Evolutionary conservation across 2,888 invertebrate genomes (phyloP), one percentile per base, ranked within the genome.

Genomic region (Drosophila stalkeri): DNA sequence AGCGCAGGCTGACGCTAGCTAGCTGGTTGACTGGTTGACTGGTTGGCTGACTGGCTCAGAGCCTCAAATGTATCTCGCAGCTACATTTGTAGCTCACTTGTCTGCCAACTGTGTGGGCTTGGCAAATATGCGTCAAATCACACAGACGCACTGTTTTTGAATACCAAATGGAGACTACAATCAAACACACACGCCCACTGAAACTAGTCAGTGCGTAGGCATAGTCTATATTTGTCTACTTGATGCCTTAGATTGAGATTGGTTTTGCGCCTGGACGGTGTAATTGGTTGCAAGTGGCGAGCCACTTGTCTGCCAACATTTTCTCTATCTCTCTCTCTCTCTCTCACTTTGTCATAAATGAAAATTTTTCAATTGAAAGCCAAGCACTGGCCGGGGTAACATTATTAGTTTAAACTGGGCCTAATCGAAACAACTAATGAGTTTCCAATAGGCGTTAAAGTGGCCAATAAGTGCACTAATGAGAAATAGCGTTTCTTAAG

Each of bases 121-220:
- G 74, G 89, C 81, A 87, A 86, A 89, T 89, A 86, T 89, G 85
- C 87, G 89, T 88, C 85, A 86, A 89, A 85, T 86, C 88, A 82
- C 88, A 86, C 81, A 81, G 82, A 88, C 84, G 87, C 85, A 88
- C 87, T 85, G 89, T 86, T 88, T 88, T 84, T 85, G 87, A 89
- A 89, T 88, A 87, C 87, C 83, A 88, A 88, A 89, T 85, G 72
- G 74, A 85, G 82, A 77, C 69, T 75, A 67, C 62, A 73, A 57
- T 33, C 57, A 46, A 41, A 69, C 55, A 49, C 43, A 60, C 51
- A 55, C 62, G 68, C 39, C 75, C 37, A 57, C 27, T 37, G n/a
- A 37, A 33, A 47, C 39, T 59, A 71, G 64, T 65, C 47, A 41
- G 46, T 77, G 71, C 72, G 69, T 81, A 57, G 73, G 44, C 66